phyloP scores from a whole-genome alignment of 2,888 invertebrate species.

The Acrobeloides nanus region DNA sequence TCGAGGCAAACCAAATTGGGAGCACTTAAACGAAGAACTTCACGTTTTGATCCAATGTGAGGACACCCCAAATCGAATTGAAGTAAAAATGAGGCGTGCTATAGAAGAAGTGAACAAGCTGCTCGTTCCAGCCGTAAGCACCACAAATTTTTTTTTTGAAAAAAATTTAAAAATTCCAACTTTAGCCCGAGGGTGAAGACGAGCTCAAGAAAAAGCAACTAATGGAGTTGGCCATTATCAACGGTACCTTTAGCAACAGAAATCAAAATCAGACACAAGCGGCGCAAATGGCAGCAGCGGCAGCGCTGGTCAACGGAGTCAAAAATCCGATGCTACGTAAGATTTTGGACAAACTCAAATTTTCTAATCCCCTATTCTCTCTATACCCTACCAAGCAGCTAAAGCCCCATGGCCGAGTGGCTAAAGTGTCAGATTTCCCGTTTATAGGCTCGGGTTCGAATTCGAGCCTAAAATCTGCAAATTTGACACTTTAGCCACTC shows the following conservation, averaged over 20 bases:
- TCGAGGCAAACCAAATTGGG: conserved; percentile 99
- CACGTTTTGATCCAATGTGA: conserved; percentile 98
- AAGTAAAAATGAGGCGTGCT: conserved; percentile 85
- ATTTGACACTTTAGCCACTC: no score
- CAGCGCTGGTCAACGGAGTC: conserved; percentile 10
- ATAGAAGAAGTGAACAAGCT: conserved; percentile 96
- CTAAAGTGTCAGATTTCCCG: no score
- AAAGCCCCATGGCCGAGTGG: no score
- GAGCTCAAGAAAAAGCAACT: conserved; percentile 98
- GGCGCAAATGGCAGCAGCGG: conserved; percentile 9
- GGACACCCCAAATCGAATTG: conserved; percentile 92
- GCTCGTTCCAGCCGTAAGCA: conserved; percentile 78
- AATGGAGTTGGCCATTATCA: conserved; percentile 98
- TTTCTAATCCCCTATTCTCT: no score
- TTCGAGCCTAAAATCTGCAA: no score
- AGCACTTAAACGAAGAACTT: conserved; percentile 87
- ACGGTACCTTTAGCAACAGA: conserved; percentile 75
- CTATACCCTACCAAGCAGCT: no score
- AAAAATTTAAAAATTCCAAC: neutral
- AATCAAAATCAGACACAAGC: conserved; percentile 1
- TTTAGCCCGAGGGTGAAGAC: conserved; percentile 79
- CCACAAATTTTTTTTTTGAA: neutral
- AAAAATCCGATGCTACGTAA: neutral
- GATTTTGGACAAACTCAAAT: no score
- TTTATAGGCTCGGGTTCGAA: no score